Evolutionary conservation across 2,888 invertebrate genomes (phyloP).

Genomic region (Drosophila borealis): DNA sequence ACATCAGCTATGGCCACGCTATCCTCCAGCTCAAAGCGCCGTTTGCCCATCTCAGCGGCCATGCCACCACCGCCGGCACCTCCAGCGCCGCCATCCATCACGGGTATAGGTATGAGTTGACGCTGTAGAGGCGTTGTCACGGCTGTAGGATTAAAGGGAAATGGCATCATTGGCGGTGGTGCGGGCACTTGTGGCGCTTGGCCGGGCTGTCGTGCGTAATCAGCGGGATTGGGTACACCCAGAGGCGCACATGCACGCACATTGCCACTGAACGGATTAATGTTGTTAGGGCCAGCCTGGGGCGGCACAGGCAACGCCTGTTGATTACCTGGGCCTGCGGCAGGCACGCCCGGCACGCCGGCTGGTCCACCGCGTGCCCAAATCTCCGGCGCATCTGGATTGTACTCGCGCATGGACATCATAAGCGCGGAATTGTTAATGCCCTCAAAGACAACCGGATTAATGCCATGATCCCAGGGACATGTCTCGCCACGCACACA

Average conservation of each 20-base stretch:
- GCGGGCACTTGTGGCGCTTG: constrained; percentile 57
- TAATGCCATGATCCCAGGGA: constrained; percentile 98
- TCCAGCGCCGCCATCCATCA: constrained; percentile 85
- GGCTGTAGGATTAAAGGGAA: constrained; percentile 83
- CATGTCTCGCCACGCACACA: constrained; percentile 99
- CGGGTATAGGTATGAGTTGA: constrained; percentile 92
- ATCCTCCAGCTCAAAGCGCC: constrained; percentile 84
- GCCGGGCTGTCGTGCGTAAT: constrained; percentile 74
- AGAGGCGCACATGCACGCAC: constrained; percentile 78
- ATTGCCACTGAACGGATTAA: constrained; percentile 83
- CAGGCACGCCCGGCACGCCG: constrained; percentile 56
- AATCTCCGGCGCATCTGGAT: constrained; percentile 93
- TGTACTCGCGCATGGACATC: constrained; percentile 88
- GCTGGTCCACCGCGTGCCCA: constrained; percentile 84
- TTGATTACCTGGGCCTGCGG: constrained; percentile 29
- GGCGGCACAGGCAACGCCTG: constrained; percentile 50
- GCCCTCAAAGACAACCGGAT: constrained; percentile 97
- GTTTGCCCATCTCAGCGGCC: constrained; percentile 82
- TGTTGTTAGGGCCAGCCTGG: constrained; percentile 62
- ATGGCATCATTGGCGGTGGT: constrained; percentile 81
- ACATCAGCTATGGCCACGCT: constrained; percentile 84
- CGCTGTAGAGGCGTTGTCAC: constrained; percentile 86
- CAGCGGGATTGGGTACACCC: constrained; percentile 68
- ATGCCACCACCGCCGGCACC: constrained; percentile 75
- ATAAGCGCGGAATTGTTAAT: constrained; percentile 86